phyloP scores from a whole-genome alignment of 2,113 vertebrate genomes.

The Beaufortia kweichowensis region DNA sequence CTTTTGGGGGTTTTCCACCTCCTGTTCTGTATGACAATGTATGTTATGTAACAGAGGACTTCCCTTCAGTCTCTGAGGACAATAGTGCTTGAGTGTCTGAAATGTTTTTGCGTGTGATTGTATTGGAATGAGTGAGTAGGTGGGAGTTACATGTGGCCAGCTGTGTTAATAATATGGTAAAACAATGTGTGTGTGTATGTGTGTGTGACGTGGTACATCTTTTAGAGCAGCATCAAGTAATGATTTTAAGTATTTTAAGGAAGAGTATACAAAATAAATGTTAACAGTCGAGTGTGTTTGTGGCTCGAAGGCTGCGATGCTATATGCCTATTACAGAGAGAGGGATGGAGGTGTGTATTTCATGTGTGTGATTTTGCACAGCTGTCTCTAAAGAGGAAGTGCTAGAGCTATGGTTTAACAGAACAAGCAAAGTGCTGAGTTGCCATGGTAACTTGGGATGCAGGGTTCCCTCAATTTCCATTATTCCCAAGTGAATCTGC shows the following conservation, averaged over 20 bases:
- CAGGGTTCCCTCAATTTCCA: constrained; percentile 61
- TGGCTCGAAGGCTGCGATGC: background rate
- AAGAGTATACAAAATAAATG: background rate
- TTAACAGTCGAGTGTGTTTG: background rate
- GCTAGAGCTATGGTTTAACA: constrained; percentile 44
- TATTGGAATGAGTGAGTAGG: constrained; percentile 51
- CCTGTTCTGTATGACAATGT: constrained; percentile 34
- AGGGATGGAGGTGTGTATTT: background rate
- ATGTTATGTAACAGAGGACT: constrained; percentile 52
- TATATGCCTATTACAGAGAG: background rate
- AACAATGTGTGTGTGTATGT: constrained; percentile 39
- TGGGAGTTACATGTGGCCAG: constrained; percentile 46
- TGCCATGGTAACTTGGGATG: constrained; percentile 58
- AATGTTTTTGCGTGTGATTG: constrained; percentile 45
- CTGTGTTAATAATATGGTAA: constrained; percentile 48
- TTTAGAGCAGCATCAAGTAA: background rate
- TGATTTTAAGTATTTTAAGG: too few relatives aligned
- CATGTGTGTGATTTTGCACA: constrained; percentile 28
- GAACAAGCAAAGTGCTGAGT: constrained; percentile 57
- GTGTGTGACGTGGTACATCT: constrained; percentile 13
- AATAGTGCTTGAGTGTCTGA: constrained; percentile 50
- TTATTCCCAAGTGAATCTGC: constrained; percentile 55
- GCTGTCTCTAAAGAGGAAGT: constrained; percentile 41
- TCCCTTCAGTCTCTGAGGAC: constrained; percentile 52
- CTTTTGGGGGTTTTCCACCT: constrained; percentile 33